Base-by-base conservation (phyloP, 2,113 vertebrate species). In the Myxocyprinus asiaticus region DNA sequence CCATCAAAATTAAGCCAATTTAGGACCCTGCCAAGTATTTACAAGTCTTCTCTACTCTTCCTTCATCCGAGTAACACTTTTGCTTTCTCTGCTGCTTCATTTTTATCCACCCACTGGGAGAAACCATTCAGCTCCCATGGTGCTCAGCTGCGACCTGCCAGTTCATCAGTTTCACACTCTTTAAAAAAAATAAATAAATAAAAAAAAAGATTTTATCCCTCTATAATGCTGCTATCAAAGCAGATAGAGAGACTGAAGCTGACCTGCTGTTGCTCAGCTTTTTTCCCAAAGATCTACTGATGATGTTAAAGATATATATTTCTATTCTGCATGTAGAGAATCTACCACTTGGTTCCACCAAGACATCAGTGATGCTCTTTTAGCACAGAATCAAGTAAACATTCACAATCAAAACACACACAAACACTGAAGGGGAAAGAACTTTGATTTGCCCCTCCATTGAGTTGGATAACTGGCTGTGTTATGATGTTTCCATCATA, bases 71-170 rank as follows among this genome's bases (percentile, higher is more conserved):
- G 15, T 12, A 48, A 3, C 11, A 9, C 76, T 44, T n/a, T 14
- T 15, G 45, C 9, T 22, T 44, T 61, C 74, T 65, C 42, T 58
- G n/a, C 67, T 76, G 64, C 9, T 53, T 5, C 3, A 11, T 56
- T 47, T 73, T 72, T 14, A 72, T 47, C 55, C 7, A 55, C 42
- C 76, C 50, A 59, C 59, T 3, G 9, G 71, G 59, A 61, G 42
- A 65, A 63, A 62, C 7, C 9, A 9, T 10, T 56, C 61, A 63
- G 15, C 64, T 62, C 72, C 50, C 12, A 75, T 45, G 61, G 59
- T 12, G 55, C 55, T 73, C 70, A 45, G 15, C 55, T 17, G 43
- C 8, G 68, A 44, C 51, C 15, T 9, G 22, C 22, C 22, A 33
- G 22, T 33, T 33, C 22, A 53, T 33, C 22, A 43, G 68, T 56